Evolutionary conservation across 2,113 vertebrate genomes (phyloP).

Genomic region (Campylomormyrus numenius): DNA sequence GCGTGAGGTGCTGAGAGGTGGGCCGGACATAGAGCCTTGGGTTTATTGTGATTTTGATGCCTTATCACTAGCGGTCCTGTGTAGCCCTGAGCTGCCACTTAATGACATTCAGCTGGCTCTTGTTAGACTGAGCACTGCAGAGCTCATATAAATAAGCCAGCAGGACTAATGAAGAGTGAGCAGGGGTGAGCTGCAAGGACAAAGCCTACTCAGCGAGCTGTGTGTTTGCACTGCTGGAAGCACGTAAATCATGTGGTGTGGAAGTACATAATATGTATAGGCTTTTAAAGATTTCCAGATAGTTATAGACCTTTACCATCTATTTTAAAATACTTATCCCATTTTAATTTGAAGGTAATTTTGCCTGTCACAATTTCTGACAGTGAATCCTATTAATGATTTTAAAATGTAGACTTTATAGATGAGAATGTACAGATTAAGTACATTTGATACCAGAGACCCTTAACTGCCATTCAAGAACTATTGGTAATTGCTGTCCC

Average conservation of each 20-base stretch:
- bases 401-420: neutral
- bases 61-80: neutral
- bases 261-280: neutral
- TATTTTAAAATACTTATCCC: neutral
- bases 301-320: neutral
- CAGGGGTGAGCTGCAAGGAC: neutral
- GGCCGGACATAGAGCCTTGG: neutral
- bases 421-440: neutral
- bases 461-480: neutral
- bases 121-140: neutral
- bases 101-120: conserved; percentile 4
- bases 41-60: neutral
- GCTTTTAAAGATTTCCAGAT: neutral
- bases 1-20: neutral
- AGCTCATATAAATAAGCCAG: neutral
- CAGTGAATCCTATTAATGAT: neutral
- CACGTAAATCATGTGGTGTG: neutral
- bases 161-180: conserved; percentile 1
- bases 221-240: neutral
- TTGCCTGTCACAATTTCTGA: neutral
- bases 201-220: neutral
- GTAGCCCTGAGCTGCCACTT: neutral
- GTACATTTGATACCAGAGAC: neutral
- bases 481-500: neutral
- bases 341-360: neutral